These are phyloP conservation scores for Idaea biselata DNA, from an alignment of 2,888 invertebrate species.

Conservation along the genomic window DNA sequence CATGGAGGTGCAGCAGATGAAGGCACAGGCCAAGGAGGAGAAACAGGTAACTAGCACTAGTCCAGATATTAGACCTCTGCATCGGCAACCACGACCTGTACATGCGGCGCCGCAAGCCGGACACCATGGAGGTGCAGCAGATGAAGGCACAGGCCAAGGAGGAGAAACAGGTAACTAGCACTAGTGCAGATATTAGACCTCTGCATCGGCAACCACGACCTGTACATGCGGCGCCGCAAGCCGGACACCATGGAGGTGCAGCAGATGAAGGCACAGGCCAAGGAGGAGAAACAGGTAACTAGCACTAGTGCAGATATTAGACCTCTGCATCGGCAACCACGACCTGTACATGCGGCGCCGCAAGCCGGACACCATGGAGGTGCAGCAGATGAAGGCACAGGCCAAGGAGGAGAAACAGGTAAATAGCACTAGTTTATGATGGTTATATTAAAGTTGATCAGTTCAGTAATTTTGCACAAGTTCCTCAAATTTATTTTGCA, in stretches of 20 bases:
- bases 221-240: conserved; percentile 97
- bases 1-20: conserved; percentile 99
- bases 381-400: conserved; percentile 93
- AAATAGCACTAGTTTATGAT: no score
- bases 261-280: conserved; percentile 99
- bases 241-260: conserved; percentile 99
- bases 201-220: conserved; percentile 98
- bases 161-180: conserved; percentile 84
- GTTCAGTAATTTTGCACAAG: no score
- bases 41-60: conserved; percentile 80
- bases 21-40: conserved; percentile 98
- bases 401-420: no score
- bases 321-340: conserved; percentile 98
- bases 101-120: conserved; percentile 96
- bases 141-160: conserved; percentile 99
- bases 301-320: conserved; percentile 87
- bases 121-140: conserved; percentile 99
- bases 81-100: conserved; percentile 99
- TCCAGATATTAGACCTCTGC: conserved; percentile 94
- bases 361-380: conserved; percentile 98
- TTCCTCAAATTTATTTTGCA: conserved; percentile 74
- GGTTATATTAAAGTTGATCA: no score
- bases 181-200: conserved; percentile 91
- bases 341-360: conserved; percentile 97
- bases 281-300: conserved; percentile 90